Evolutionary conservation across 2,113 vertebrate species (phyloP).

Genomic region (Xyliphius kryptos): DNA sequence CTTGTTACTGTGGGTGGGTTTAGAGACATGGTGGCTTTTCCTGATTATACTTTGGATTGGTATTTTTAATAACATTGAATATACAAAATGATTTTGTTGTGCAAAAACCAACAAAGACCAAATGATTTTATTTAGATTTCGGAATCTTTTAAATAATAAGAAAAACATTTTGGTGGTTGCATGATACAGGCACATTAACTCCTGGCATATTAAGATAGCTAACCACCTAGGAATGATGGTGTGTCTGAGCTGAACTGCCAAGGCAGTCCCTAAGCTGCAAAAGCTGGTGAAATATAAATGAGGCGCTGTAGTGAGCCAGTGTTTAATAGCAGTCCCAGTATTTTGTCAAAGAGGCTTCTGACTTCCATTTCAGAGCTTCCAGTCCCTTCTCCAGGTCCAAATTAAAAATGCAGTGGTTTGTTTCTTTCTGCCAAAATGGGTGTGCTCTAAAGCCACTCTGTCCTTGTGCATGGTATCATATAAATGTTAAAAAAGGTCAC

Average conservation of each 20-base stretch:
- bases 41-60: no score
- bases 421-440: neutral
- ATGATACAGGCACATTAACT: conserved; percentile 1
- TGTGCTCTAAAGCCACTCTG: no score
- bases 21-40: no score
- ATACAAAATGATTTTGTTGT: no score
- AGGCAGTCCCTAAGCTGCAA: conserved; percentile 36
- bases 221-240: conserved; percentile 16
- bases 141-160: no score
- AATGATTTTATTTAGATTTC: no score
- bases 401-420: conserved; percentile 30
- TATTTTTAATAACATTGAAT: no score
- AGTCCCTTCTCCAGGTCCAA: neutral
- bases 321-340: conserved; percentile 39
- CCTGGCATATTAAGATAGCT: conserved; percentile 12
- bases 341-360: conserved; percentile 28
- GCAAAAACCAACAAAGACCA: no score
- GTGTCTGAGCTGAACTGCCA: conserved; percentile 32
- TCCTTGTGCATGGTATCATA: neutral
- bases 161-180: no score
- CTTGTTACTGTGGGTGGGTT: no score
- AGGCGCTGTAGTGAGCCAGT: conserved; percentile 41
- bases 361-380: conserved; percentile 33
- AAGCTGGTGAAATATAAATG: conserved; percentile 48
- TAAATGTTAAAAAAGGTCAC: no score